These are phyloP conservation scores for Choristoneura rosaceana DNA, from an alignment of 2,888 invertebrate genomes.

Conservation along the genomic window DNA sequence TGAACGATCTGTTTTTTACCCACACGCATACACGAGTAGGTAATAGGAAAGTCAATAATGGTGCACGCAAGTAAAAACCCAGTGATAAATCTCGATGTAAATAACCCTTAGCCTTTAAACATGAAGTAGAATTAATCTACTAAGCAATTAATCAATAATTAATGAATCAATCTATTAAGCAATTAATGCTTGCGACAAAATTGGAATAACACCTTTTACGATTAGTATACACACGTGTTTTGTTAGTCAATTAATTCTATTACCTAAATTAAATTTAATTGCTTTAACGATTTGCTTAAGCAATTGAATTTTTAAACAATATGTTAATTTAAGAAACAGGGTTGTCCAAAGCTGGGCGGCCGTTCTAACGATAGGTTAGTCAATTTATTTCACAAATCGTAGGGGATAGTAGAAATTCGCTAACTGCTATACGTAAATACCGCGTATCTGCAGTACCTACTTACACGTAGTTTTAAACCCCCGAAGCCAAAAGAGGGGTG, in stretches of 20 bases:
- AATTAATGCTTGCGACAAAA: conserved; percentile 4
- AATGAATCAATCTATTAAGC: too few species aligned
- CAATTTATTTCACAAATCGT: too few species aligned
- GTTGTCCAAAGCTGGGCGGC: too few species aligned
- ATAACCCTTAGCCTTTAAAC: background rate
- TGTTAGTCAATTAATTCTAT: conserved; percentile 11
- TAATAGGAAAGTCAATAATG: conserved; percentile 6
- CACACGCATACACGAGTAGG: background rate
- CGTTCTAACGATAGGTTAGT: too few species aligned
- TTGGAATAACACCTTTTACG: conserved; percentile 19
- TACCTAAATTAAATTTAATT: conserved; percentile 22
- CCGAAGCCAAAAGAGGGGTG: too few species aligned
- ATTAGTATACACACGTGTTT: conserved; percentile 8
- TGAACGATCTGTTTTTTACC: background rate
- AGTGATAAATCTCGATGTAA: background rate
- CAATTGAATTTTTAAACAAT: background rate
- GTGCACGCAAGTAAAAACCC: conserved; percentile 1
- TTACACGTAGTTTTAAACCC: too few species aligned
- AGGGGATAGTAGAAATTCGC: too few species aligned
- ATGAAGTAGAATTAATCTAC: background rate
- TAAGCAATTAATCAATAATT: too few species aligned
- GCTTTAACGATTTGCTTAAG: background rate
- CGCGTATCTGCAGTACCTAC: too few species aligned
- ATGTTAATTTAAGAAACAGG: too few species aligned
- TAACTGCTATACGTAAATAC: too few species aligned